These are phyloP conservation scores for Capromys pilorides DNA, from an alignment of 2,797 vertebrate genomes.

Conservation along the genomic window DNA sequence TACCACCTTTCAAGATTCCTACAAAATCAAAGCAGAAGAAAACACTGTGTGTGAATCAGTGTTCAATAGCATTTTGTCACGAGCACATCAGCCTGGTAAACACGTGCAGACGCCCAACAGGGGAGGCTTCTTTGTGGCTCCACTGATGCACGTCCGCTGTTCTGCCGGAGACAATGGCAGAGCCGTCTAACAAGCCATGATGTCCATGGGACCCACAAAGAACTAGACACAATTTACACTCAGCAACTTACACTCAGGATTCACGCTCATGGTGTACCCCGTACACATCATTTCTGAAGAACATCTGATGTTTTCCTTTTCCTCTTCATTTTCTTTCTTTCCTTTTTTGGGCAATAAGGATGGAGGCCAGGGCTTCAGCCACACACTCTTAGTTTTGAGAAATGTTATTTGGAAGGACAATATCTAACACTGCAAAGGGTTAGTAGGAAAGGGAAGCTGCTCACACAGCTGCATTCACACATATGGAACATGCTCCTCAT, in stretches of 20 bases:
- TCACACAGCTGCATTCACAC: neutral
- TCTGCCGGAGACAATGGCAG: neutral
- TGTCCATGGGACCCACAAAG: neutral
- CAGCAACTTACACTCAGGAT: neutral
- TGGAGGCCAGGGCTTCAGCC: neutral
- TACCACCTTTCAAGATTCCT: conserved; percentile 81
- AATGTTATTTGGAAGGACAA: neutral
- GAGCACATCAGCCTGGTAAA: neutral
- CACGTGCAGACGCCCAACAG: accelerated
- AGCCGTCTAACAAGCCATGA: neutral
- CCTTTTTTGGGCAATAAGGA: neutral
- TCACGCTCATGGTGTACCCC: neutral
- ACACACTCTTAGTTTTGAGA: neutral
- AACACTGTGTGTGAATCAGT: conserved; percentile 11
- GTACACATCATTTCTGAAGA: neutral
- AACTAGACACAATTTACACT: neutral
- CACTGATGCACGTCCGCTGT: neutral
- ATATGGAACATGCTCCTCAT: neutral
- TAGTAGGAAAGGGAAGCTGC: neutral
- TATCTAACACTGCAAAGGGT: neutral
- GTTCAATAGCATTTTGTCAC: neutral
- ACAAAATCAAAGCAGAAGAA: conserved; percentile 47
- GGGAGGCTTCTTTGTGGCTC: neutral
- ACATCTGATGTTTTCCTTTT: neutral
- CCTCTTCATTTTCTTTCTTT: neutral